A percentile compares a stretch with the other conserved stretches of the same genome.
Conservation (phyloP, 37 sponge, comb jelly and placozoan genomes). For the Theonella swinhoei region DNA sequence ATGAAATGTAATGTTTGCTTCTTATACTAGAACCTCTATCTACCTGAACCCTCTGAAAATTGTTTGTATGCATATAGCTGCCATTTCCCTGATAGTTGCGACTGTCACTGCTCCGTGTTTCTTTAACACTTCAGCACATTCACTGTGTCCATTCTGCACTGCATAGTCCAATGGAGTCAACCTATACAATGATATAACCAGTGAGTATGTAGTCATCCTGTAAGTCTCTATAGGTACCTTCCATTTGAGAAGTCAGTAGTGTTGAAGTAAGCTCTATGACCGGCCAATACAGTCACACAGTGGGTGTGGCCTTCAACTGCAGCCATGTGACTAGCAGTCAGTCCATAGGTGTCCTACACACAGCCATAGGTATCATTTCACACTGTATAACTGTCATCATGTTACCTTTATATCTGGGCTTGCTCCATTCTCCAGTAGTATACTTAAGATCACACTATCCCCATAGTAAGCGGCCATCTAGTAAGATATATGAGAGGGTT, state of each 20-base stretch:
- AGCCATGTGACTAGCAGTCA: conserved; percentile 60
- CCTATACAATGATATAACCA: conserved; percentile 6
- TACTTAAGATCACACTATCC: not conserved
- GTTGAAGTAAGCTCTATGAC: conserved; percentile 51
- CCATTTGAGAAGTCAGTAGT: conserved; percentile 57
- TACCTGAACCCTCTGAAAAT: conserved; percentile 71
- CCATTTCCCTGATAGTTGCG: conserved; percentile 41
- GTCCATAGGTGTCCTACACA: conserved; percentile 53
- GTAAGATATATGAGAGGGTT: no score
- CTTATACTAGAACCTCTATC: not conserved
- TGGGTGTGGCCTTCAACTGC: conserved; percentile 50
- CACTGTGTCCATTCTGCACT: conserved; percentile 13
- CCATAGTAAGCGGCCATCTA: conserved; percentile 60
- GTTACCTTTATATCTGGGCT: conserved; percentile 70
- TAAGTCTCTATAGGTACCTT: conserved; percentile 31
- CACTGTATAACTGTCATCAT: not conserved
- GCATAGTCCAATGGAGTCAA: conserved; percentile 79
- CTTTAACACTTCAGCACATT: conserved; percentile 45
- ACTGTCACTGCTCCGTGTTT: conserved; percentile 45
- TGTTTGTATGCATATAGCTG: conserved; percentile 69
- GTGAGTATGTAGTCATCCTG: not conserved
- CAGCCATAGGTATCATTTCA: not conserved
- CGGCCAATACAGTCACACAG: conserved; percentile 33
- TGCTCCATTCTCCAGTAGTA: conserved; percentile 43
- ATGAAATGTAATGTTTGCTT: no score